Evolutionary conservation across 2,113 vertebrate genomes (phyloP).

Genomic region (Scomber scombrus): DNA sequence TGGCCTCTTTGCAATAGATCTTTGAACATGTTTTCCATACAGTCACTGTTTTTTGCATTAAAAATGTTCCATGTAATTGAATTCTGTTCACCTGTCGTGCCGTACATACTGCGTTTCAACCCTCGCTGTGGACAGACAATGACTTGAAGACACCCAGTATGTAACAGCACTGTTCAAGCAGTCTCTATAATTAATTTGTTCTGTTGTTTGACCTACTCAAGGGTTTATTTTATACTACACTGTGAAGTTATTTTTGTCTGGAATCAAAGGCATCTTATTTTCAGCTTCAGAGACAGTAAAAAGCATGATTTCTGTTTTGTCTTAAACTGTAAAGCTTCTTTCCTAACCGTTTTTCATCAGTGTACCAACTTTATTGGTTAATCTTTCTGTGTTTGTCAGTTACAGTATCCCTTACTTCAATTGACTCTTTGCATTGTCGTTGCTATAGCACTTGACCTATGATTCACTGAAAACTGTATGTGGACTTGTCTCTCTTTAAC

Average conservation of each 20-base stretch:
- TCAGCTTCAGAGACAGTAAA: slow-evolving; percentile 46
- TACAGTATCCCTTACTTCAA: slow-evolving; percentile 19
- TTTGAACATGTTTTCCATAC: slow-evolving; percentile 45
- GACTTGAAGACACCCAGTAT: slow-evolving; percentile 60
- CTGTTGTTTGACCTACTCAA: slow-evolving; percentile 38
- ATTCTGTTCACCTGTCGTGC: slow-evolving; percentile 39
- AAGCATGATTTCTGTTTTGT: slow-evolving; percentile 48
- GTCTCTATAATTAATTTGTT: slow-evolving; percentile 22
- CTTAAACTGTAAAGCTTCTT: slow-evolving; percentile 30
- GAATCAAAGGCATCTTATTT: slow-evolving; percentile 58
- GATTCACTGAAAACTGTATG: slow-evolving; percentile 59
- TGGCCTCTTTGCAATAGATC: slow-evolving; percentile 60
- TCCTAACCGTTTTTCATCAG: slow-evolving; percentile 12
- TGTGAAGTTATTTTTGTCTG: slow-evolving; percentile 77
- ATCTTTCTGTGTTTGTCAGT: slow-evolving; percentile 41
- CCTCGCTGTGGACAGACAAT: slow-evolving; percentile 23
- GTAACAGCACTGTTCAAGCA: slow-evolving; percentile 51
- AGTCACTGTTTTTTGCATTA: slow-evolving; percentile 29
- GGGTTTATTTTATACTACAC: slow-evolving; percentile 70
- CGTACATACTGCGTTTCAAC: slow-evolving; percentile 25
- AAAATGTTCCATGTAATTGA: slow-evolving; percentile 43
- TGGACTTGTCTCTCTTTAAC: slow-evolving; percentile 67
- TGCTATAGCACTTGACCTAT: slow-evolving; percentile 64
- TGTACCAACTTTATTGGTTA: slow-evolving; percentile 41
- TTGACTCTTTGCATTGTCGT: slow-evolving; percentile 55